These are phyloP conservation scores for Phengaris alcon DNA, from an alignment of 2,888 invertebrate genomes.

Conservation along the genomic window DNA sequence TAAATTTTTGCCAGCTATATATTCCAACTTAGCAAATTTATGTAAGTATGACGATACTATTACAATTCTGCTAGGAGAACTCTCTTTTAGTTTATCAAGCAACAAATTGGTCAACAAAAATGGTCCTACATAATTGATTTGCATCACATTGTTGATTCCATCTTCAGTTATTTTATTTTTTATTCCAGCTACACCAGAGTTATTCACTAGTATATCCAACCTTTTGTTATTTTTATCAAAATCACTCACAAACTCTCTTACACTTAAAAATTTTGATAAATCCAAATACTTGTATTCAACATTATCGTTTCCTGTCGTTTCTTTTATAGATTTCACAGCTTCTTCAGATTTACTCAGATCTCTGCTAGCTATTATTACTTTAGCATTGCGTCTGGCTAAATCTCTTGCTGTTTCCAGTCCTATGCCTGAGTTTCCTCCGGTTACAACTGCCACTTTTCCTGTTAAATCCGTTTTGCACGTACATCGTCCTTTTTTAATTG, in stretches of 20 bases:
- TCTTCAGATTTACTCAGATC: conserved; percentile 84
- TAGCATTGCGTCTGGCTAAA: conserved; percentile 85
- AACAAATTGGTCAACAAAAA: conserved; percentile 86
- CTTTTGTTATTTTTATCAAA: conserved; percentile 71
- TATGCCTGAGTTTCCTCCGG: conserved; percentile 90
- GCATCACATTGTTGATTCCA: conserved; percentile 81
- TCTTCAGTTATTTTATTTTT: conserved; percentile 72
- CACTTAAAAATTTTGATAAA: conserved; percentile 70
- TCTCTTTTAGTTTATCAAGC: conserved; percentile 62
- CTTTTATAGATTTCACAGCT: conserved; percentile 83
- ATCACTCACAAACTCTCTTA: conserved; percentile 80
- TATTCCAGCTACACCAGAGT: conserved; percentile 75
- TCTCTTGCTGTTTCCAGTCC: conserved; percentile 87
- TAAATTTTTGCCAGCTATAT: conserved; percentile 43
- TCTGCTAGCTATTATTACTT: conserved; percentile 86
- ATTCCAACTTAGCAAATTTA: conserved; percentile 67
- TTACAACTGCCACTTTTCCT: conserved; percentile 84
- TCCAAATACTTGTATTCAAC: conserved; percentile 80
- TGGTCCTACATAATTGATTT: conserved; percentile 85
- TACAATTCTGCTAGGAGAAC: conserved; percentile 65
- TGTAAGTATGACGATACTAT: conserved; percentile 64
- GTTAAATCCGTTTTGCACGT: conserved; percentile 51
- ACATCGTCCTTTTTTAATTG: conserved; percentile 51
- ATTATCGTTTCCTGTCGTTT: conserved; percentile 83
- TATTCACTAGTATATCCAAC: conserved; percentile 82